Evolutionary conservation across 2,113 vertebrate species (phyloP), one percentile per base, ranked within the genome.

Genomic region (Tamias sibiricus): DNA sequence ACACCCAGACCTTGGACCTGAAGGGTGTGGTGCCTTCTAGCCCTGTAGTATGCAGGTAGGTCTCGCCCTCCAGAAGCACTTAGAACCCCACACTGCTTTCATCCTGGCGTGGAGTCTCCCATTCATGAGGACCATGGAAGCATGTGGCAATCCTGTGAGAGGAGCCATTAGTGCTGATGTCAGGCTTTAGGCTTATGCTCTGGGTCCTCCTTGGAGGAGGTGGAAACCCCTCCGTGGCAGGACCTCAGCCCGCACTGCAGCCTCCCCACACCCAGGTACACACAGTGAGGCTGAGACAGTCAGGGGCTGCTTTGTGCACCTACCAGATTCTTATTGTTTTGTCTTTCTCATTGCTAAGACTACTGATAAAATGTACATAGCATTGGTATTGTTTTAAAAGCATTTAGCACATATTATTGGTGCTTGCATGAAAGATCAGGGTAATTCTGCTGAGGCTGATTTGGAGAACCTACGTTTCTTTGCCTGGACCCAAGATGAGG

Each of bases 191-290:
- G 76, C n/a, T 68, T 11, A 17, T 49, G 26, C 6, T 0, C 9
- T 89, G 35, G 52, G 42, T 37, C 84, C 68, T 69, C 44, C 28
- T n/a, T 19, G 40, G 6, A 59, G 47, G 24, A n/a, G 57, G n/a
- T 26, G 30, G 72, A 71, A n/a, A 49, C 42, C 59, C 32, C 71
- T 59, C 66, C 10, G 28, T 16, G 24, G 54, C 20, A 17, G n/a
- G 54, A 17, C 66, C 24, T n/a, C 17, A 16, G 20, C 54, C 49
- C 54, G 22, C 8, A 6, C 19, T 22, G 28, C 16, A 47, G 2
- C 13, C 11, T 35, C 13, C 44, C 57, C n/a, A 24, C 13, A 26
- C 14, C 54, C 9, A 11, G 8, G 0, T 6, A 14, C 5, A 4
- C 54, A 13, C 9, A 62, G 24, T 28, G 14, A 71, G 52, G 37